Evolutionary conservation across 2,888 invertebrate species (phyloP).

Genomic region (Rutpela maculata): DNA sequence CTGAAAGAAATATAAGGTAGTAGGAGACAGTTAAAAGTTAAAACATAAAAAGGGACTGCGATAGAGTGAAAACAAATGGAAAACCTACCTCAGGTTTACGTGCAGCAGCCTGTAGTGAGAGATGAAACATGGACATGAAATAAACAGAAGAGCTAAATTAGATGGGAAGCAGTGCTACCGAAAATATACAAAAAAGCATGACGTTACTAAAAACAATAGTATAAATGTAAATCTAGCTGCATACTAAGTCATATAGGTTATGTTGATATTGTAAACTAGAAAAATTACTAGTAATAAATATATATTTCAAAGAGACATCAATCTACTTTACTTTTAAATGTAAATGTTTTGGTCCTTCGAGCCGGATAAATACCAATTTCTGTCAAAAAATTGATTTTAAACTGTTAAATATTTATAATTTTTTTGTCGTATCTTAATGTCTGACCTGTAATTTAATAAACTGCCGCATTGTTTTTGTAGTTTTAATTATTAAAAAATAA

Average conservation of each 20-base stretch:
- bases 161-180: conserved; percentile 69
- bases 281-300: background rate
- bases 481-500: too few relatives aligned
- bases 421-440: too few relatives aligned
- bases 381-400: too few relatives aligned
- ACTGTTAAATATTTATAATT: too few relatives aligned
- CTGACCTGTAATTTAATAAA: too few relatives aligned
- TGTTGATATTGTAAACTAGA: background rate
- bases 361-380: too few relatives aligned
- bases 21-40: conserved; percentile 35
- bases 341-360: too few relatives aligned
- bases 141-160: conserved; percentile 77
- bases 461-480: too few relatives aligned
- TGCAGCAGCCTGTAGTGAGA: conserved; percentile 84
- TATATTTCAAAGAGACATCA: too few relatives aligned
- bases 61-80: conserved; percentile 48
- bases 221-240: conserved; percentile 36
- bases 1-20: conserved; percentile 37
- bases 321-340: too few relatives aligned
- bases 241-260: background rate
- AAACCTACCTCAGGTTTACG: conserved; percentile 92
- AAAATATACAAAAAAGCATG: conserved; percentile 59
- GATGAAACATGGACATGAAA: conserved; percentile 77
- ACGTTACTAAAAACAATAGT: conserved; percentile 35
- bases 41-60: conserved; percentile 33